phyloP scores from a whole-genome alignment of 2,888 invertebrate genomes.

The Caenorhabditis wallacei region DNA sequence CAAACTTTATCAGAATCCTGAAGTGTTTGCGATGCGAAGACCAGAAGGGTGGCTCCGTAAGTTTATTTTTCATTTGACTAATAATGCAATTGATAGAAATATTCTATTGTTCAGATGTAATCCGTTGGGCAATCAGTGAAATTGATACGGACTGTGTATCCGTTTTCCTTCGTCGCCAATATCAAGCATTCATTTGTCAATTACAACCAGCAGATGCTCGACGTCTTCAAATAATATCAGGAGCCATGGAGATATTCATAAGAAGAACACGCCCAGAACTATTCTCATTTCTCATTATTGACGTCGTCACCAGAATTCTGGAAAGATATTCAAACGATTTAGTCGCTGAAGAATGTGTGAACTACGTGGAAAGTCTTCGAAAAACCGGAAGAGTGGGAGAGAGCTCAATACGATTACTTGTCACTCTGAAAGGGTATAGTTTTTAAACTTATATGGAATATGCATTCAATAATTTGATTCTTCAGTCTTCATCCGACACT shows the following conservation, averaged over 20 bases:
- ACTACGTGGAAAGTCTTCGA: constrained; percentile 25
- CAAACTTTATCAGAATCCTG: constrained; percentile 21
- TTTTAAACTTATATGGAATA: background rate
- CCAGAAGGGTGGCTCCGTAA: constrained; percentile 51
- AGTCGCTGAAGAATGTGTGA: constrained; percentile 35
- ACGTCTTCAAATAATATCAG: constrained; percentile 49
- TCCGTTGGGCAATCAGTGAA: constrained; percentile 31
- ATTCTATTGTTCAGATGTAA: constrained; percentile 27
- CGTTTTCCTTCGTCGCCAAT: constrained; percentile 43
- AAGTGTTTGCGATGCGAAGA: constrained; percentile 26
- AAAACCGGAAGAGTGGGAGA: constrained; percentile 18
- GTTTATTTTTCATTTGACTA: background rate
- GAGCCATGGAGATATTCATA: constrained; percentile 38
- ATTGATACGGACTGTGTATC: constrained; percentile 39
- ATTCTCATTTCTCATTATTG: constrained; percentile 10
- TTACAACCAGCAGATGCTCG: constrained; percentile 43
- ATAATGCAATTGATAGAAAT: background rate
- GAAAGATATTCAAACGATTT: constrained; percentile 23
- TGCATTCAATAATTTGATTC: background rate
- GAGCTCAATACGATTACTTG: constrained; percentile 31
- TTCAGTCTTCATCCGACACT: constrained; percentile 26
- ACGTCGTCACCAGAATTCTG: constrained; percentile 34
- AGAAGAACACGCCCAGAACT: background rate
- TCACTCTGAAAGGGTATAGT: constrained; percentile 24
- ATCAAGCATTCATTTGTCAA: constrained; percentile 33